Evolutionary conservation across 2,888 invertebrate genomes (phyloP).

Genomic region (Petrolisthes manimaculis): DNA sequence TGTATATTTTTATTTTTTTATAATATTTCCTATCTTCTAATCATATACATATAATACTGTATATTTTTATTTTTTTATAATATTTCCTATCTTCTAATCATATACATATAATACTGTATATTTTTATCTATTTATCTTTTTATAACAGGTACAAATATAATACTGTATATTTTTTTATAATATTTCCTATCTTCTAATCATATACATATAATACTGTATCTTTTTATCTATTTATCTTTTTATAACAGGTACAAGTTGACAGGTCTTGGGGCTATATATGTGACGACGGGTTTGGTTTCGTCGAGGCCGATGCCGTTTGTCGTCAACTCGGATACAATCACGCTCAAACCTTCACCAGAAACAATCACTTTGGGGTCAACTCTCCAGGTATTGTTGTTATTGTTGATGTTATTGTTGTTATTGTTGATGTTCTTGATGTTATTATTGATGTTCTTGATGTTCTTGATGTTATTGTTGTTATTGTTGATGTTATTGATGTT

Average conservation of each 20-base stretch:
- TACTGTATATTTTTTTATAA: neutral
- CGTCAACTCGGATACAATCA: conserved; percentile 79
- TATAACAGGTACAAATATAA: neutral
- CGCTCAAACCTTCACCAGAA: conserved; percentile 77
- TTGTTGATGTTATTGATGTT: too few relatives aligned
- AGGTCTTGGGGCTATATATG: conserved; percentile 81
- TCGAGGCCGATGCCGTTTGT: conserved; percentile 79
- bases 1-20: too few relatives aligned
- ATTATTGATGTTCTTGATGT: conserved; percentile 72
- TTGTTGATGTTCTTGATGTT: neutral
- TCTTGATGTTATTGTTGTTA: too few relatives aligned
- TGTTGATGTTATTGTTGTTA: neutral
- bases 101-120: too few relatives aligned
- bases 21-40: too few relatives aligned
- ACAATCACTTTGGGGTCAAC: conserved; percentile 80
- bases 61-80: too few relatives aligned
- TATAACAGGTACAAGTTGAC: conserved; percentile 67
- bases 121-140: neutral
- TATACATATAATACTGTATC: too few relatives aligned
- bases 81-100: too few relatives aligned
- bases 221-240: neutral
- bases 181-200: too few relatives aligned
- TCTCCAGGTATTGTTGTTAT: conserved; percentile 73
- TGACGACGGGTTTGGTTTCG: conserved; percentile 79
- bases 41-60: too few relatives aligned